These are phyloP conservation scores for Chorisops tibialis DNA, from an alignment of 2,888 invertebrate genomes.

Conservation along the genomic window DNA sequence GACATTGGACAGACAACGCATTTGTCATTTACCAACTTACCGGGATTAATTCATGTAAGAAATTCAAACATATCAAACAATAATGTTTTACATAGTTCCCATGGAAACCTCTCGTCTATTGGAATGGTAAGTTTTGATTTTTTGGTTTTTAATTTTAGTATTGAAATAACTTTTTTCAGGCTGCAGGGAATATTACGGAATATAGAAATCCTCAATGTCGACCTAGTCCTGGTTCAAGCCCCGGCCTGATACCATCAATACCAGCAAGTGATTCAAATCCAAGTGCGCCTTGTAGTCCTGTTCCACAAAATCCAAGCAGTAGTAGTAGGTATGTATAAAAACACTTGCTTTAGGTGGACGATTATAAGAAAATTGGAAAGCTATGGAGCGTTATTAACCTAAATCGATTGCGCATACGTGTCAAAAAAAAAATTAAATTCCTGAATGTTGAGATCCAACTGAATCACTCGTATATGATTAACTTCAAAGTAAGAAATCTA, in stretches of 20 bases:
- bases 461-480: too few species aligned
- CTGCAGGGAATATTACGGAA: conserved; percentile 50
- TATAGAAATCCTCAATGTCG: conserved; percentile 57
- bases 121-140: conserved; percentile 34
- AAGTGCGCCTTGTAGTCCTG: conserved; percentile 56
- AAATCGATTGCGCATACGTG: too few species aligned
- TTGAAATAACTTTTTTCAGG: conserved; percentile 6
- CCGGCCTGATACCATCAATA: conserved; percentile 46
- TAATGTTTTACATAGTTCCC: conserved; percentile 39
- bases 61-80: conserved; percentile 39
- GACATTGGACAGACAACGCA: conserved; percentile 40
- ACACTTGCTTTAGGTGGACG: too few species aligned
- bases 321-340: conserved; percentile 28
- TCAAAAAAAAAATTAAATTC: too few species aligned
- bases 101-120: conserved; percentile 45
- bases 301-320: conserved; percentile 34
- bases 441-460: too few species aligned
- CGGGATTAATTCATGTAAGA: conserved; percentile 39
- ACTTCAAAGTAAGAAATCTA: too few species aligned
- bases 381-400: too few species aligned
- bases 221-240: conserved; percentile 59
- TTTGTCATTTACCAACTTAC: conserved; percentile 48
- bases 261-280: conserved; percentile 36
- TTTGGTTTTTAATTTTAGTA: neutral
- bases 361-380: too few species aligned